Evolutionary conservation across 92 coral and sea anemone genomes (phyloP).

Genomic region (Zoanthus sociatus): DNA sequence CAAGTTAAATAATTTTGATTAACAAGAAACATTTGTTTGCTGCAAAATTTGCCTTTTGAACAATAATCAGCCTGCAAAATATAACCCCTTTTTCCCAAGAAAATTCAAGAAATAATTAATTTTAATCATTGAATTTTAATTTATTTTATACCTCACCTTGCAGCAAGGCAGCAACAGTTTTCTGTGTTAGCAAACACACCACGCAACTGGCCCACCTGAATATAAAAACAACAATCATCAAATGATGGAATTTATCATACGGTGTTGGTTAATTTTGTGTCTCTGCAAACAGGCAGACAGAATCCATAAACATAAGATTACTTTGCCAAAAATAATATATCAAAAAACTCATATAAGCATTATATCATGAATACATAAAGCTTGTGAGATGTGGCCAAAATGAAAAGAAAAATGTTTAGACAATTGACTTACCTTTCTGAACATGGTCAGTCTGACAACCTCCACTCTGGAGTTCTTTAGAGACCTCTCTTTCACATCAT

Average conservation of each 20-base stretch:
- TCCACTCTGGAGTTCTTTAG: constrained; percentile 78
- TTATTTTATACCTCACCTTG: constrained; percentile 51
- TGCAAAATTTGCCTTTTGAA: too few species aligned
- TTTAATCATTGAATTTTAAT: too few species aligned
- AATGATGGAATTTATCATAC: background rate
- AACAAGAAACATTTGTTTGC: too few species aligned
- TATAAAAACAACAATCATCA: background rate
- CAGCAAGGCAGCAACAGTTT: constrained; percentile 85
- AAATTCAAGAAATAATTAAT: background rate
- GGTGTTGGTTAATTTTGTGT: background rate
- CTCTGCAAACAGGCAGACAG: background rate
- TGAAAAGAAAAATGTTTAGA: too few species aligned
- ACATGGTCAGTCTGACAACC: constrained; percentile 88
- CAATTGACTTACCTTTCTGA: constrained; percentile 65
- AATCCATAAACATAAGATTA: too few species aligned
- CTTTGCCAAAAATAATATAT: too few species aligned
- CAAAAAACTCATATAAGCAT: too few species aligned
- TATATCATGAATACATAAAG: too few species aligned
- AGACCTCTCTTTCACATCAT: constrained; percentile 87
- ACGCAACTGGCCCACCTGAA: constrained; percentile 71
- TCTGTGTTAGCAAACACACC: constrained; percentile 78
- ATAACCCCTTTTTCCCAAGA: too few species aligned
- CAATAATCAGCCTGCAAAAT: too few species aligned
- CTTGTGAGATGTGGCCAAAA: too few species aligned
- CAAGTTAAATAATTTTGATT: too few species aligned